Evolutionary conservation across 2,888 invertebrate species (phyloP).

Genomic region (Thyatira batis): DNA sequence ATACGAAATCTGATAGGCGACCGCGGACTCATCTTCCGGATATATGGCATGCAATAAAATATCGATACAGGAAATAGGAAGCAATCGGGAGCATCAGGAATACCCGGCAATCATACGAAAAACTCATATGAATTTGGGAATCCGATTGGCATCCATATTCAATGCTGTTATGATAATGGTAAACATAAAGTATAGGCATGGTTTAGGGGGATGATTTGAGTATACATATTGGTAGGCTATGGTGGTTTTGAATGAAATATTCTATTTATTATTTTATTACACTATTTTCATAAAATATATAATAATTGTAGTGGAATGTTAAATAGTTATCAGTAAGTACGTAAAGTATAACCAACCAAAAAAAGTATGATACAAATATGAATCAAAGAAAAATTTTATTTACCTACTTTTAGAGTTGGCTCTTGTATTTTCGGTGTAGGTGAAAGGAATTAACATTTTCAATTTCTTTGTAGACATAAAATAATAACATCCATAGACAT

Average conservation of each 20-base stretch:
- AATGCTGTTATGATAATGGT: conserved; percentile 29
- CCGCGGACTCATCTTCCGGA: conserved; percentile 58
- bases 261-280: too few relatives aligned
- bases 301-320: too few relatives aligned
- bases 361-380: too few relatives aligned
- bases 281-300: too few relatives aligned
- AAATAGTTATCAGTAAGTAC: too few relatives aligned
- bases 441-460: too few relatives aligned
- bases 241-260: neutral
- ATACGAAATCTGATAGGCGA: conserved; percentile 56
- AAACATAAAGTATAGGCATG: neutral
- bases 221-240: neutral
- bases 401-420: too few relatives aligned
- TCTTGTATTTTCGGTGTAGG: too few relatives aligned
- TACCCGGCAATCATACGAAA: conserved; percentile 50
- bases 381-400: too few relatives aligned
- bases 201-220: neutral
- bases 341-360: too few relatives aligned
- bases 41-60: conserved; percentile 78
- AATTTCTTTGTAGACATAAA: too few relatives aligned
- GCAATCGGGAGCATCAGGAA: conserved; percentile 55
- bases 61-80: conserved; percentile 68
- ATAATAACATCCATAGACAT: too few relatives aligned
- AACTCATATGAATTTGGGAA: conserved; percentile 40
- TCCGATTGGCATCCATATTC: conserved; percentile 32